Evolutionary conservation across 2,113 vertebrate genomes (phyloP).

Genomic region (Chauna torquata): DNA sequence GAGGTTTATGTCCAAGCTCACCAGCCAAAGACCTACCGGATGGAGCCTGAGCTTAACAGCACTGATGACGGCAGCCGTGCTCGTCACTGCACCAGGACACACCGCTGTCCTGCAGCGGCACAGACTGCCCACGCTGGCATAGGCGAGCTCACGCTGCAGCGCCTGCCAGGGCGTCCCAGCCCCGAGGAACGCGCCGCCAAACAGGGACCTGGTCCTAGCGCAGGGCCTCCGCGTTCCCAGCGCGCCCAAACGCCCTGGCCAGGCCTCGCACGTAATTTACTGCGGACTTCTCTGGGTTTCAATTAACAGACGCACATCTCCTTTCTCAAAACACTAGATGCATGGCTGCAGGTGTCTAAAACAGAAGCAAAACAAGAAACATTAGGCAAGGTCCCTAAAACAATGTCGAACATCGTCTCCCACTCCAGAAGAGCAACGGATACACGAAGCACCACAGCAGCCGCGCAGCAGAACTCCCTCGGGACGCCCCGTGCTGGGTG

Average conservation of each 20-base stretch:
- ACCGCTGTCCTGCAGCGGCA: neutral
- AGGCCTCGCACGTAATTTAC: accelerated
- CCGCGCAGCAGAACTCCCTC: too few relatives aligned
- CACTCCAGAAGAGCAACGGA: accelerated
- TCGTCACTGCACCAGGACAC: accelerated
- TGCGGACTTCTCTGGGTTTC: neutral
- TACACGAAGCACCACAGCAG: too few relatives aligned
- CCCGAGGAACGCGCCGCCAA: neutral
- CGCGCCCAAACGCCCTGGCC: neutral
- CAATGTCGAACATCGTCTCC: neutral
- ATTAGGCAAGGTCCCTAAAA: neutral
- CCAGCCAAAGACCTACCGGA: accelerated
- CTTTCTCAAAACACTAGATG: neutral
- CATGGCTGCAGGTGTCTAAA: neutral
- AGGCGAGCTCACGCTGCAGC: neutral
- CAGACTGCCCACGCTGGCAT: accelerated
- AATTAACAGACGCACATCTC: neutral
- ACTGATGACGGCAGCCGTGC: accelerated
- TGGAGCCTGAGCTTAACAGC: accelerated
- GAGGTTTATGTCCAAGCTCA: neutral
- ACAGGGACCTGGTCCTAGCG: neutral
- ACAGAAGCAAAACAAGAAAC: neutral
- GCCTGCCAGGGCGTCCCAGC: too few relatives aligned
- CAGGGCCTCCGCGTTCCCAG: accelerated
- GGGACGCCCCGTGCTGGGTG: too few relatives aligned